A percentile compares a stretch with the other conserved stretches of the same genome.
Conservation (phyloP, 2,113 vertebrate genomes). For the Crocuta crocuta region DNA sequence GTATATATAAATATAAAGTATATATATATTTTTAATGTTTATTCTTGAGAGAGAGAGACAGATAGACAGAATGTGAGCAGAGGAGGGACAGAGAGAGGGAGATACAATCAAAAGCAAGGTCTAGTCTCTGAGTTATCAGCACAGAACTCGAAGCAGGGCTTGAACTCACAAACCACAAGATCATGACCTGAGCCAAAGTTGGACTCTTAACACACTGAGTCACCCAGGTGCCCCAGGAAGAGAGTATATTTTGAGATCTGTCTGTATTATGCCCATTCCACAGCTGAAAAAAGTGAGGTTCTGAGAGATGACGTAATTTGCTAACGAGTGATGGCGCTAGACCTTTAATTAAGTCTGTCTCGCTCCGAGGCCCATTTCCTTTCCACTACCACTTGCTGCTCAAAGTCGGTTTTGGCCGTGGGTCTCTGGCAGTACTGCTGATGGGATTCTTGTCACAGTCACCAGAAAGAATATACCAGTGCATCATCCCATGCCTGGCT, state of each 20-base stretch:
- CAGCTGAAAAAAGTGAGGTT: background rate
- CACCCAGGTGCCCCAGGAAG: background rate
- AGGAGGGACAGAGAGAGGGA: too few species aligned
- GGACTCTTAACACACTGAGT: too few species aligned
- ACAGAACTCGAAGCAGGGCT: too few species aligned
- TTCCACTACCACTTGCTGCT: background rate
- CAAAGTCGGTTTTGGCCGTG: background rate
- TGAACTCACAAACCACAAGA: too few species aligned
- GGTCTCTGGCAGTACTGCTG: background rate
- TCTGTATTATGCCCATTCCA: background rate
- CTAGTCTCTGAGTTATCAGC: too few species aligned
- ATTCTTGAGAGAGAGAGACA: too few species aligned
- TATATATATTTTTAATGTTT: too few species aligned
- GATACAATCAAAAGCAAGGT: too few species aligned
- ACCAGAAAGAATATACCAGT: background rate
- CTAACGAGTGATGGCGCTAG: background rate
- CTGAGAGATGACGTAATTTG: background rate
- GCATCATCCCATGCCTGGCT: background rate
- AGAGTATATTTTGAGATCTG: background rate
- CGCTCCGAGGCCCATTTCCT: background rate
- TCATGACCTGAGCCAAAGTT: too few species aligned
- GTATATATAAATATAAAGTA: too few species aligned
- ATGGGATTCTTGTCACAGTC: background rate
- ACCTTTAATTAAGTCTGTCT: background rate
- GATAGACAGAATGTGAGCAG: too few species aligned